Percentiles rank a stretch among this genome's conserved stretches.
Conservation (phyloP, 2,113 vertebrate genomes). For the Dicerorhinus sumatrensis region DNA sequence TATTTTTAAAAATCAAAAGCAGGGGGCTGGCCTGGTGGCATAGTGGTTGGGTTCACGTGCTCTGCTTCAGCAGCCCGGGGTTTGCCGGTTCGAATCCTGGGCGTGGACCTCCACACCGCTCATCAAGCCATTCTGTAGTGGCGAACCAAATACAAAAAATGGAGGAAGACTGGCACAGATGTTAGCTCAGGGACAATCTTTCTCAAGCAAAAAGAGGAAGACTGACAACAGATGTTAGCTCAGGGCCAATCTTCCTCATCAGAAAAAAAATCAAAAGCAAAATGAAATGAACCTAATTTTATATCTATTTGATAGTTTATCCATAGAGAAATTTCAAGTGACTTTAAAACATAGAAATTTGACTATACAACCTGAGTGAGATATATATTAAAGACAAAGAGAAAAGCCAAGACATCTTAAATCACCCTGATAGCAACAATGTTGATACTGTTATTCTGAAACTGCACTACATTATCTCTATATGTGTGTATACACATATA, state of each 20-base stretch:
- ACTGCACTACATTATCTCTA: not conserved
- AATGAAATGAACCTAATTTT: not conserved
- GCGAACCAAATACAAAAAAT: too few relatives aligned
- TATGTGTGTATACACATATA: not conserved
- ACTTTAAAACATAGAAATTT: not conserved
- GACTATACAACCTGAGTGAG: not conserved
- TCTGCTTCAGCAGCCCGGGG: too few relatives aligned
- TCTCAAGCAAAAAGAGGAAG: too few relatives aligned
- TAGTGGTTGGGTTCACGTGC: too few relatives aligned
- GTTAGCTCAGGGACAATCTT: too few relatives aligned
- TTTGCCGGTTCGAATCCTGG: too few relatives aligned
- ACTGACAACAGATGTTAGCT: too few relatives aligned
- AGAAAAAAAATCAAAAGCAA: not conserved
- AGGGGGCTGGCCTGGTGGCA: too few relatives aligned
- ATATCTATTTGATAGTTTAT: not conserved
- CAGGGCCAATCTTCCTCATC: too few relatives aligned
- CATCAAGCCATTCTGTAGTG: too few relatives aligned
- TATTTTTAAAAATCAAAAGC: not conserved
- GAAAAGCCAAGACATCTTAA: not conserved
- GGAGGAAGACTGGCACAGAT: too few relatives aligned
- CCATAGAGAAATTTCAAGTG: not conserved
- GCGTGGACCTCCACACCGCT: too few relatives aligned
- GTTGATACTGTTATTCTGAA: not conserved
- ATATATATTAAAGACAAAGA: not conserved
- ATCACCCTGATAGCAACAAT: not conserved